phyloP scores from a whole-genome alignment of 35 echinoderm and acorn worm genomes.

The Chiridota heheva region DNA sequence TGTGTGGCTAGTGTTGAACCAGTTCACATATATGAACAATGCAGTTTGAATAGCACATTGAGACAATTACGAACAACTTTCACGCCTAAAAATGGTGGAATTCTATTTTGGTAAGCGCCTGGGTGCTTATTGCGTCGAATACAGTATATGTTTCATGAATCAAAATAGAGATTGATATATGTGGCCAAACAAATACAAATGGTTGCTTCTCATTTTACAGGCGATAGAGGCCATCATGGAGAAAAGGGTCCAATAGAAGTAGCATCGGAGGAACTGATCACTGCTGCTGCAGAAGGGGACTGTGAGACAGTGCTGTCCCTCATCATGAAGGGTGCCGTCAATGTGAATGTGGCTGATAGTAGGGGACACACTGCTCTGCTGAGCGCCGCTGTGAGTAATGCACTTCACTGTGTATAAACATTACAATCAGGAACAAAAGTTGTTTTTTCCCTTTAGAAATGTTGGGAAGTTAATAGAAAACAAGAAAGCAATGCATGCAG shows the following conservation, averaged over 20 bases:
- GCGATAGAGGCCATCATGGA: conserved; percentile 65
- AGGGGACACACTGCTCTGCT: conserved; percentile 68
- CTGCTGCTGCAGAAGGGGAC: conserved; percentile 60
- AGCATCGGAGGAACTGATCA: conserved; percentile 68
- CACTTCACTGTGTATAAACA: background rate
- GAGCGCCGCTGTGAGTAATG: conserved; percentile 74
- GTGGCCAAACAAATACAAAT: too few species aligned
- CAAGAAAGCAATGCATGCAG: too few species aligned
- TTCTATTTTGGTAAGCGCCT: too few species aligned
- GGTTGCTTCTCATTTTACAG: too few species aligned
- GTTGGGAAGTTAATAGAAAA: background rate
- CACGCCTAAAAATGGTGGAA: too few species aligned
- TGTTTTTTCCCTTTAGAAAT: background rate
- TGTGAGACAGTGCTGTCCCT: conserved; percentile 43
- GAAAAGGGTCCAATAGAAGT: conserved; percentile 79
- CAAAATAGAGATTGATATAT: background rate
- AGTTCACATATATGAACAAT: too few species aligned
- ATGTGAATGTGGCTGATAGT: conserved; percentile 92
- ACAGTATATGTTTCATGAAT: too few species aligned
- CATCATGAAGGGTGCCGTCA: conserved; percentile 44
- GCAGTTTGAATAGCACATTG: too few species aligned
- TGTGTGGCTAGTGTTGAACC: too few species aligned
- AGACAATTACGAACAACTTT: too few species aligned
- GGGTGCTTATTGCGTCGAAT: too few species aligned
- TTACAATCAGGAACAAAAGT: background rate